Evolutionary conservation across 2,888 invertebrate genomes (phyloP), one percentile per base, ranked within the genome.

Genomic region (Silvanus unidentatus): DNA sequence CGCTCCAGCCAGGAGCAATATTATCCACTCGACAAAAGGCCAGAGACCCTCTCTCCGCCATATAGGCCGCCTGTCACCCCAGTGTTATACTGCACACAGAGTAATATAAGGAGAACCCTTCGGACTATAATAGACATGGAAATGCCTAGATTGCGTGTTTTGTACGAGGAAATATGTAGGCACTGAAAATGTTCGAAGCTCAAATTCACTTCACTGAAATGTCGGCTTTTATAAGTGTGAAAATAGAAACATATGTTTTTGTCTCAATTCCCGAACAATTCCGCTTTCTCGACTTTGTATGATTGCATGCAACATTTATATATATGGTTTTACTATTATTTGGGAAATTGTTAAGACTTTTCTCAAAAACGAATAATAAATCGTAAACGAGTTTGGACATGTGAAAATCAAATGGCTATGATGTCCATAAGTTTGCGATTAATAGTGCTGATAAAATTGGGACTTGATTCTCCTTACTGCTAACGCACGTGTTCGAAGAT

Each of bases 121-220:
- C 56, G 58, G 58, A 55, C 59, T 49, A 57, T 62, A 60, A 62
- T 59, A 58, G 61, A 58, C 60, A 62, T 59, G 61, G 60, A 63
- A 63, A 62, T 59, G 61, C 55, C 57, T 58, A 57, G 60, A 62
- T 62, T 62, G 62, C 62, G 59, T 63, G 61, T 62, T 62, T 58
- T 54, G 55, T 59, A 52, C 53, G 55, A 55, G 53, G 53, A 59
- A 61, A 61, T 63, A 61, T 60, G 56, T 54, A 55, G 48, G 39
- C 42, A 34, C 48, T 45, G 47, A 47, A n/a, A 45, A 43, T 50
- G 44, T 39, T 47, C 40, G 43, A 35, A 37, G 15, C 42, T 42
- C 40, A 36, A 50, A 42, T 51, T 46, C 45, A 42, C 41, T 30
- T 36, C 16, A 37, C 37, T 37, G 37, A 37, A 37, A 35, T 44